Evolutionary conservation across 2,113 vertebrate genomes (phyloP), one percentile per base, ranked within the genome.

Genomic region (Cololabis saira): DNA sequence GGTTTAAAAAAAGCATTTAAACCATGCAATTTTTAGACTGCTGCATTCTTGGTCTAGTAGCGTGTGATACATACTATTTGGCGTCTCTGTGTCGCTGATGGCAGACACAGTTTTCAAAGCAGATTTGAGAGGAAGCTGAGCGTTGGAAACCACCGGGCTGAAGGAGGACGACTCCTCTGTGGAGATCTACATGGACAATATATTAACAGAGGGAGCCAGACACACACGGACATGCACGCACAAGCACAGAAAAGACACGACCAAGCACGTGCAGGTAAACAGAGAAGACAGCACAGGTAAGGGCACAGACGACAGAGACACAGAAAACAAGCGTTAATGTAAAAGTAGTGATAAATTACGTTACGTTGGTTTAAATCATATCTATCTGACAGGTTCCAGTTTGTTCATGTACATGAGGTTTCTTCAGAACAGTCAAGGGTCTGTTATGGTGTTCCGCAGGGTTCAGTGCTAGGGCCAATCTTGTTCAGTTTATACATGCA

Each of bases 111-210:
- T 93, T 88, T 99, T 99, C 76, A 99, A 83, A 0, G 95, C 96
- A 0, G 96, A 95, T 80, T 99, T 99, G 76, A 98, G 92, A 48
- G 97, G 96, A 61, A 97, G 96, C 64, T 92, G 94, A 30, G 87
- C 64, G 8, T 93, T 91, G 2, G 88, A 70, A 0, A 70, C 94
- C 7, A 89, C 52, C 0, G 93, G 93, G 69, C 90, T 92, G 91
- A 92, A 95, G 61, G 92, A 93, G 40, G 92, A 89, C 3, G 94
- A 94, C 85, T 94, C 90, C 80, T 95, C 94, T 83, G 94, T 94
- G 63, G 93, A 94, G 80, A 94, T 93, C 94, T 95, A 80, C 49
- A 78, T 48, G 81, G 76, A 85, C 61, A 82, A 80, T 4, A 67
- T 21, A 79, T 85, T 86, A 88, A 86, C 70, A 80, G 55, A 76